Evolutionary conservation across 2,888 invertebrate species (phyloP).

Genomic region (Dicranocentrus wangi): DNA sequence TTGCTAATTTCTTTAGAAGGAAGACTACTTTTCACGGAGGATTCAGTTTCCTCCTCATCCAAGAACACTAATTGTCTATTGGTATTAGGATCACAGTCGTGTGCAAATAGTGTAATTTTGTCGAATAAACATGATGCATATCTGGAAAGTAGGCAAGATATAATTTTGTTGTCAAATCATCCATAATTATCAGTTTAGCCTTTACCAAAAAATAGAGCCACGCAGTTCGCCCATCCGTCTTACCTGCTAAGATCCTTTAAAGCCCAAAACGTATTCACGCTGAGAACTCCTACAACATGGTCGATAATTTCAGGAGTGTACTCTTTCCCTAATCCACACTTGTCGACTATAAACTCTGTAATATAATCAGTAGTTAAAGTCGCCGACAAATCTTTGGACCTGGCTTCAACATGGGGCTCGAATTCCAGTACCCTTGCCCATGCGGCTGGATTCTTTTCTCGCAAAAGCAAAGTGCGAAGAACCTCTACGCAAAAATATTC

Average conservation of each 20-base stretch:
- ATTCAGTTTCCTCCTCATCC: conserved; percentile 1
- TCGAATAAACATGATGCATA: conserved; percentile 62
- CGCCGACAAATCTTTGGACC: conserved; percentile 38
- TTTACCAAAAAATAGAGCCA: conserved; percentile 7
- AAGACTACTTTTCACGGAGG: background rate
- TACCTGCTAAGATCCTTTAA: conserved; percentile 51
- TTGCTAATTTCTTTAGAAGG: background rate
- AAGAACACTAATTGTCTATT: conserved; percentile 38
- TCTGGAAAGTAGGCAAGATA: conserved; percentile 41
- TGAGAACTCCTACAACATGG: conserved; percentile 60
- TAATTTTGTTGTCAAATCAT: conserved; percentile 9
- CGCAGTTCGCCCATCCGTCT: background rate
- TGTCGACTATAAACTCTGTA: conserved; percentile 50
- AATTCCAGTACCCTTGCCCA: conserved; percentile 56
- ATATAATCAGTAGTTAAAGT: conserved; percentile 30
- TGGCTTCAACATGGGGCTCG: conserved; percentile 54
- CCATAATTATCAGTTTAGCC: background rate
- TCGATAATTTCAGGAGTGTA: conserved; percentile 51
- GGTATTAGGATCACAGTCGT: conserved; percentile 68
- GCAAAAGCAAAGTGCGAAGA: conserved; percentile 44
- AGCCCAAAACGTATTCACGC: conserved; percentile 64
- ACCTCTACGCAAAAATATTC: conserved; percentile 64
- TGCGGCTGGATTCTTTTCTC: conserved; percentile 33
- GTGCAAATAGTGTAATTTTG: conserved; percentile 60
- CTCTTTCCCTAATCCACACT: conserved; percentile 51